phyloP scores from a whole-genome alignment of 1,140 invertebrate genomes.

The Bombus pascuorum region DNA sequence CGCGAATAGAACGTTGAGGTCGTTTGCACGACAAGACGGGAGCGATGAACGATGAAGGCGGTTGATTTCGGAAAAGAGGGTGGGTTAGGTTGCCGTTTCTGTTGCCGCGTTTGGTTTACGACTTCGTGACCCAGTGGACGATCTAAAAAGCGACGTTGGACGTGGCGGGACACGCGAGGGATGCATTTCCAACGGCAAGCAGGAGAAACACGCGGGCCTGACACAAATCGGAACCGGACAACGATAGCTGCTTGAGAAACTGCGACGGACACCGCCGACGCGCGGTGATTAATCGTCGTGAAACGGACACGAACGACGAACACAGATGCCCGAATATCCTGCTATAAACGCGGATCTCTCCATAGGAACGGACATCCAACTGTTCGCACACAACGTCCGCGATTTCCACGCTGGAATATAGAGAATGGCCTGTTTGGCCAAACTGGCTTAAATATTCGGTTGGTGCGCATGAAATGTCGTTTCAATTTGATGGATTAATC shows the following conservation, averaged over 20 bases:
- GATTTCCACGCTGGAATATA: background rate
- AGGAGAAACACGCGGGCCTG: constrained; percentile 34
- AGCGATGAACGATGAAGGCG: constrained; percentile 27
- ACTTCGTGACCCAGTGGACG: constrained; percentile 38
- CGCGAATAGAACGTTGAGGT: background rate
- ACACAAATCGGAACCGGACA: constrained; percentile 50
- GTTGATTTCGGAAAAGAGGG: constrained; percentile 25
- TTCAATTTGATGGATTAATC: background rate
- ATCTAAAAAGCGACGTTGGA: constrained; percentile 6
- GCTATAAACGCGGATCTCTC: constrained; percentile 17
- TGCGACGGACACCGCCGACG: constrained; percentile 39
- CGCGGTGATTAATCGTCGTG: constrained; percentile 32
- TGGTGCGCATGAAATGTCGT: background rate
- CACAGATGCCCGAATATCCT: background rate
- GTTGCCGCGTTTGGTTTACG: constrained; percentile 40
- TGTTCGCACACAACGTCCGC: constrained; percentile 2
- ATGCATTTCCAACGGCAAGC: constrained; percentile 25
- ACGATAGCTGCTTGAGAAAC: constrained; percentile 53
- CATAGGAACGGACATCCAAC: constrained; percentile 19
- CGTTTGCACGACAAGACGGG: constrained; percentile 28
- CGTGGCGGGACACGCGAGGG: constrained; percentile 12
- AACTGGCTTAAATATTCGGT: constrained; percentile 13
- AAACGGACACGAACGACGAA: constrained; percentile 33
- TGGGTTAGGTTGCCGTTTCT: background rate
- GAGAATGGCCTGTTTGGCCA: background rate